Conservation (phyloP, 2,888 invertebrate species). For the Branchipolynoe longqiensis region DNA sequence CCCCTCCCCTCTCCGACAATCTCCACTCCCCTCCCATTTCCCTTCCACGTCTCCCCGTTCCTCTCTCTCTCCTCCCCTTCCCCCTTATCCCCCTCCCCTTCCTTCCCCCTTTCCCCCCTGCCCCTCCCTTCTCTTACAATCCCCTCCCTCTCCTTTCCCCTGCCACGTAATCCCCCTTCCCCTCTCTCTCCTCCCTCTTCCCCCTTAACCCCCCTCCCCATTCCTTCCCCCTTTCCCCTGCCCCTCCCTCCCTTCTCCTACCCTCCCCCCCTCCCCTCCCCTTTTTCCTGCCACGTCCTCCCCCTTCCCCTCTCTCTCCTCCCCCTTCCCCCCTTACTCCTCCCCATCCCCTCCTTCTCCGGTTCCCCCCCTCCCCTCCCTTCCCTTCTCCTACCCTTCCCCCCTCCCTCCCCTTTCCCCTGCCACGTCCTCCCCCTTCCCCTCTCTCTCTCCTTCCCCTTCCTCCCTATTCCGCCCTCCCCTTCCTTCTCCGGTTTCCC, state of each 20-base stretch:
- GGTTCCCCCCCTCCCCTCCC: neutral
- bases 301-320: neutral
- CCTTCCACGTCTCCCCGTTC: neutral
- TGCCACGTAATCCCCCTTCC: neutral
- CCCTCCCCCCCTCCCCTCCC: conserved; percentile 14
- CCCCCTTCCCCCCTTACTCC: neutral
- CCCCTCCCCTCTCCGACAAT: neutral
- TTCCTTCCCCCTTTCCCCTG: neutral
- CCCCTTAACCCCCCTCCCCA: neutral
- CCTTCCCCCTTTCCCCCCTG: neutral
- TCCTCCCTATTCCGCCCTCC: neutral
- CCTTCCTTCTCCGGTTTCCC: neutral
- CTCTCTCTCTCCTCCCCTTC: neutral
- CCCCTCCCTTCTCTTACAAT: neutral
- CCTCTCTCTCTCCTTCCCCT: neutral
- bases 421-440: neutral
- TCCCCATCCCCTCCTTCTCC: neutral
- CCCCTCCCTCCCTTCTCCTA: neutral
- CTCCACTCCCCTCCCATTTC: conserved; percentile 1
- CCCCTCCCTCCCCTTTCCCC: neutral
- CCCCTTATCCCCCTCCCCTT: neutral
- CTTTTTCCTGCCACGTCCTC: neutral
- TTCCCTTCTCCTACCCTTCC: neutral
- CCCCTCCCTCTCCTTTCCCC: conserved; percentile 12
- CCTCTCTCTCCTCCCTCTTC: neutral